Base-by-base conservation (phyloP, 2,888 invertebrate species). In the Andrena bucephala region DNA sequence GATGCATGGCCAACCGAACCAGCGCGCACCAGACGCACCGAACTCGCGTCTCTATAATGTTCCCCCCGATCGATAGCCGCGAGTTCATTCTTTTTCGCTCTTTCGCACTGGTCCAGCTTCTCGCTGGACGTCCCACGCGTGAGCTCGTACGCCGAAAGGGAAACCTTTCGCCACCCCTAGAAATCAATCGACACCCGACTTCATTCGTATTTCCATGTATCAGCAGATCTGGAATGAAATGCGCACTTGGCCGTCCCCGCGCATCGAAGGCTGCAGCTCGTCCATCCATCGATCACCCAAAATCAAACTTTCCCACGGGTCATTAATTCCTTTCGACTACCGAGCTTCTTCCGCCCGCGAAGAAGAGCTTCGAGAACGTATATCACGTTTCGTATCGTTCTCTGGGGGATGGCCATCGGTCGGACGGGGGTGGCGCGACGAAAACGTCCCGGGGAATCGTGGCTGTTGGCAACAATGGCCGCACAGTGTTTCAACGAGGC, bases 1-100 rank as follows among this genome's bases (percentile, higher is more conserved):
- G 90, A 90, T 89, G 90, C 89, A 90, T 90, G 85, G 89, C 85
- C 77, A 80, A 73, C 84, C 79, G 80, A 68, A 85, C 81, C 52
- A 59, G 72, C 63, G 87, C 52, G 77, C 74, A 75, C 70, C 81
- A 42, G 66, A 71, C 74, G 78, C 57, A 57, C 77, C 81, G 60
- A 86, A 88, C 83, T 88, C 78, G 84, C 84, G 88, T 87, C 84
- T 87, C 87, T 81, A 79, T 86, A 83, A 86, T 82, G 81, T 83
- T 87, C 60, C 75, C 57, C 66, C 48, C 81, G 88, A 87, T 87
- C 86, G 80, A 84, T 88, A 78, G 60, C 54, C 71, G 70, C 59
- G 70, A 70, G 66, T 54, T 63, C 8, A 33, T 57, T 24, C 33
- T 27, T 36, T 70, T 70, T 48, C 67, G 16, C 27, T 59, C 16